Evolutionary conservation across 1,140 invertebrate species (phyloP).

Genomic region (Sesamia nonagrioides): DNA sequence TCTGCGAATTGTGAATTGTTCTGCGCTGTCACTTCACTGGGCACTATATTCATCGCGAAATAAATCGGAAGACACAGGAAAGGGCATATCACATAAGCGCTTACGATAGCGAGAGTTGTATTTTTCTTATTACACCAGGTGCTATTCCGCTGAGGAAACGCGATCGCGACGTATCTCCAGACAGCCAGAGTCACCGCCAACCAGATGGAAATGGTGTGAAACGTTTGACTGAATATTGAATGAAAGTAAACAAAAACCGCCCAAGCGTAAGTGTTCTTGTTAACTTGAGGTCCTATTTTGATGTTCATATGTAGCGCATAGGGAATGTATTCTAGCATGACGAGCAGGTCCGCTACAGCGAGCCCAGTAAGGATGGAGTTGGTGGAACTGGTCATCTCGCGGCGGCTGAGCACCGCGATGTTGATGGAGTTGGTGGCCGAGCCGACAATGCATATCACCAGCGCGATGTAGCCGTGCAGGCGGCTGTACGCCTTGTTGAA

Average conservation of each 20-base stretch:
- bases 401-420: constrained; percentile 96
- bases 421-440: constrained; percentile 97
- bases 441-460: constrained; percentile 95
- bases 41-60: constrained; percentile 91
- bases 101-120: constrained; percentile 92
- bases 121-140: constrained; percentile 93
- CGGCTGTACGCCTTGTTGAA: constrained; percentile 83
- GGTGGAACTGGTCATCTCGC: constrained; percentile 95
- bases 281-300: constrained; percentile 87
- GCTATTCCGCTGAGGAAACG: constrained; percentile 92
- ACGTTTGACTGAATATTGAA: constrained; percentile 94
- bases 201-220: constrained; percentile 97
- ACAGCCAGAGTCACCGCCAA: constrained; percentile 96
- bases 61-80: constrained; percentile 95
- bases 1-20: constrained; percentile 84
- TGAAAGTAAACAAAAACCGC: constrained; percentile 94
- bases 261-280: constrained; percentile 92
- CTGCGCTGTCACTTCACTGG: constrained; percentile 81
- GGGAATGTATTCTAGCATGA: constrained; percentile 98
- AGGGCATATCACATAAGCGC: constrained; percentile 94
- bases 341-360: constrained; percentile 96
- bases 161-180: constrained; percentile 97
- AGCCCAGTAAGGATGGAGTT: constrained; percentile 95
- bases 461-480: constrained; percentile 85
- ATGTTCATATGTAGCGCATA: constrained; percentile 95